Percentiles rank a stretch among this genome's conserved stretches.
phyloP scores from a whole-genome alignment of 2,888 invertebrate species.

The Trissolcus brochymenae region DNA sequence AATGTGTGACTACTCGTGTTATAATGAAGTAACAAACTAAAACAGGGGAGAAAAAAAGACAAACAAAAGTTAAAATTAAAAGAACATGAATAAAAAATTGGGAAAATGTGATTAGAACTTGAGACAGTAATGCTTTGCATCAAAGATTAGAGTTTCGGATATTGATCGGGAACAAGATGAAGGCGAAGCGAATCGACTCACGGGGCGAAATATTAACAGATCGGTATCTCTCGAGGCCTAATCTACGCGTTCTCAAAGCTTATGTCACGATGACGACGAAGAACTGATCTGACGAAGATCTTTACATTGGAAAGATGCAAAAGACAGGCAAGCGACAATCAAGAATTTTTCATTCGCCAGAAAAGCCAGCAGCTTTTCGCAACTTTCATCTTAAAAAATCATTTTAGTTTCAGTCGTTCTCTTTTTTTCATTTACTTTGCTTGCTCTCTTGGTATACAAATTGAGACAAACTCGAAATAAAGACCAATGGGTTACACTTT shows the following conservation, averaged over 20 bases:
- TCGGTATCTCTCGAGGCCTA: constrained; percentile 19
- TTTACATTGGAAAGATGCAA: constrained; percentile 31
- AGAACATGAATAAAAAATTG: constrained; percentile 28
- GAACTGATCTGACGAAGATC: constrained; percentile 2
- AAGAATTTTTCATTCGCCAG: constrained; percentile 34
- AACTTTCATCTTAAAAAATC: too few relatives aligned
- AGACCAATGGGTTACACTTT: not conserved
- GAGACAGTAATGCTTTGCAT: constrained; percentile 43
- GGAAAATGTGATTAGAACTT: constrained; percentile 58
- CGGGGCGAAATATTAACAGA: constrained; percentile 50
- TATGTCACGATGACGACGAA: constrained; percentile 43
- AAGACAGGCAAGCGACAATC: constrained; percentile 48
- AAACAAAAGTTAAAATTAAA: constrained; percentile 45
- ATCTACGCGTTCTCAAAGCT: constrained; percentile 35
- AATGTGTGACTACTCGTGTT: constrained; percentile 55
- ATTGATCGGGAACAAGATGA: constrained; percentile 55
- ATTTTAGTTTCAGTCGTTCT: not conserved
- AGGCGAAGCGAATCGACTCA: constrained; percentile 69
- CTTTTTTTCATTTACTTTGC: too few relatives aligned
- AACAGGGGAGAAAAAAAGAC: constrained; percentile 17
- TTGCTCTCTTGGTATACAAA: too few relatives aligned
- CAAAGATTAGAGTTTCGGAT: constrained; percentile 29
- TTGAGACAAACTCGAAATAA: too few relatives aligned
- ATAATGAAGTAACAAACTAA: constrained; percentile 49
- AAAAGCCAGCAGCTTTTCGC: constrained; percentile 22